Evolutionary conservation across 2,888 invertebrate species (phyloP).

Genomic region (Epirrhoe alternata): DNA sequence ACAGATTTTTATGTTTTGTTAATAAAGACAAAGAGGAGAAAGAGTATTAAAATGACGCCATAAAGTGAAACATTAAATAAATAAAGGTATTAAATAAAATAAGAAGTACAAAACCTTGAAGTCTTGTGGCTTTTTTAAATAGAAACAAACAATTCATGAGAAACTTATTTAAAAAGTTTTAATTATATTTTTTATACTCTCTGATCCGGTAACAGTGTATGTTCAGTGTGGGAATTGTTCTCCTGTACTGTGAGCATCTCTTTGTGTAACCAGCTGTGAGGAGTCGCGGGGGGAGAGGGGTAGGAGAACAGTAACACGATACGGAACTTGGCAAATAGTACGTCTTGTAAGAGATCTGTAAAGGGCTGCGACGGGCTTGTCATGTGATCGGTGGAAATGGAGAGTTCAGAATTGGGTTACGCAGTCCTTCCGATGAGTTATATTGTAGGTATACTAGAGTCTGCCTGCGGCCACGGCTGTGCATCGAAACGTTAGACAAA

Average conservation of each 20-base stretch:
- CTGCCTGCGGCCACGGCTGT: too few relatives aligned
- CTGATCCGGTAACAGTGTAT: background rate
- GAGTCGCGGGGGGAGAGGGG: background rate
- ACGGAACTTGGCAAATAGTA: slow-evolving; percentile 14
- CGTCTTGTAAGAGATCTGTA: slow-evolving; percentile 10
- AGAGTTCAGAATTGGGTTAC: background rate
- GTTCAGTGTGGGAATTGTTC: slow-evolving; percentile 1
- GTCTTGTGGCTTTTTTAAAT: too few relatives aligned
- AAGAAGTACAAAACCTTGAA: too few relatives aligned
- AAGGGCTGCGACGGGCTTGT: slow-evolving; percentile 8
- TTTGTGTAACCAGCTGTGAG: slow-evolving; percentile 12
- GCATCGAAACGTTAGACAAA: too few relatives aligned
- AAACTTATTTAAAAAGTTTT: background rate
- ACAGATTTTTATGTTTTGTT: too few relatives aligned
- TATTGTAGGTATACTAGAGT: too few relatives aligned
- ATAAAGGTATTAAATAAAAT: too few relatives aligned
- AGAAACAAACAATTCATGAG: too few relatives aligned
- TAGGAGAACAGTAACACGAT: slow-evolving; percentile 7
- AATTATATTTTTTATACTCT: background rate
- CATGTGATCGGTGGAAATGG: slow-evolving; percentile 10
- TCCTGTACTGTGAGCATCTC: slow-evolving; percentile 7
- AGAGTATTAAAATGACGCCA: too few relatives aligned
- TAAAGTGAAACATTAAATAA: too few relatives aligned
- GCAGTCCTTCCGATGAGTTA: background rate
- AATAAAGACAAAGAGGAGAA: too few relatives aligned